Evolutionary conservation across 2,113 vertebrate genomes (phyloP).

Genomic region (Rhegmatorhina hoffmannsi): DNA sequence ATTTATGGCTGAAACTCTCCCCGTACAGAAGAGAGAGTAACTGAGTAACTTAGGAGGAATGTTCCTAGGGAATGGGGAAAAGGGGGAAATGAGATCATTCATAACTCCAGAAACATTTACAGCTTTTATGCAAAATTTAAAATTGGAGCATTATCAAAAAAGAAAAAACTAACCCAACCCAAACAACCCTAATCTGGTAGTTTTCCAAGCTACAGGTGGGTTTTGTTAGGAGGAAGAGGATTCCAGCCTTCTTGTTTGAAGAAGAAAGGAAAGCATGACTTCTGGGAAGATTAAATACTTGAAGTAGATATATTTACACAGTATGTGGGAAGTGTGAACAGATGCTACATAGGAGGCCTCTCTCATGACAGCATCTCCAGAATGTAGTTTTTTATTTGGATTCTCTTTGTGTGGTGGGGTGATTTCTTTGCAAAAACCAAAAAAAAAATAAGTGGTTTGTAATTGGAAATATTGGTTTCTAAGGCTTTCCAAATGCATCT

Average conservation of each 20-base stretch:
- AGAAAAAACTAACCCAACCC: not conserved
- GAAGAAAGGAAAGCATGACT: constrained; percentile 18
- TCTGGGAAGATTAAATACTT: constrained; percentile 32
- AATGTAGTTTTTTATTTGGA: not conserved
- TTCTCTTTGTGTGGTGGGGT: not conserved
- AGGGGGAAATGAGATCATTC: constrained; percentile 31
- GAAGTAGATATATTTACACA: constrained; percentile 48
- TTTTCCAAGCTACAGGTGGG: constrained; percentile 39
- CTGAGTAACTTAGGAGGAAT: constrained; percentile 42
- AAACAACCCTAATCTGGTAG: not conserved
- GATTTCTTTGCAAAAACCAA: not conserved
- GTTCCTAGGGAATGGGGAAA: not conserved
- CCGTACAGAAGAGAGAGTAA: not conserved
- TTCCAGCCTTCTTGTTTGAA: constrained; percentile 12
- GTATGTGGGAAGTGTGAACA: constrained; percentile 51
- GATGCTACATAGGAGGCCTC: constrained; percentile 36
- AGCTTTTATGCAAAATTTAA: constrained; percentile 12
- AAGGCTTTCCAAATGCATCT: not conserved
- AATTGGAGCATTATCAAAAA: not conserved
- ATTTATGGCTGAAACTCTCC: constrained; percentile 41
- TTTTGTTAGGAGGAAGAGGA: not conserved
- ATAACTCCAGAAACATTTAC: not conserved
- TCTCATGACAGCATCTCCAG: constrained; percentile 12
- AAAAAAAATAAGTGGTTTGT: not conserved
- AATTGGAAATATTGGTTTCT: not conserved